phyloP scores from a whole-genome alignment of 1,140 invertebrate genomes.

The Sinella curviseta region DNA sequence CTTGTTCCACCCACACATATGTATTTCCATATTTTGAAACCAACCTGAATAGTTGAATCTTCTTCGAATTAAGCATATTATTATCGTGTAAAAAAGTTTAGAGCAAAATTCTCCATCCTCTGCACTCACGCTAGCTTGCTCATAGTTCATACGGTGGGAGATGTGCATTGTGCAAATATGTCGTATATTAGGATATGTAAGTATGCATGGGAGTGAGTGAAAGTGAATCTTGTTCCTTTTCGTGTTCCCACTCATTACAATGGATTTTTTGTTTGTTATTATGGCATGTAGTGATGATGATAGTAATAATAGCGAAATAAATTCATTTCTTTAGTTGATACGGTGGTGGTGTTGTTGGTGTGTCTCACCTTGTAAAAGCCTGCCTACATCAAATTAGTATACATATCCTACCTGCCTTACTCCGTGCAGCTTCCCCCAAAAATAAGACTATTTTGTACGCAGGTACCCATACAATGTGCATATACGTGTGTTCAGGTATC shows the following conservation, averaged over 20 bases:
- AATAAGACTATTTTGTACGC: not conserved
- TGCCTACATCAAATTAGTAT: not conserved
- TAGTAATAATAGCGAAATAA: not conserved
- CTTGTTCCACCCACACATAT: not conserved
- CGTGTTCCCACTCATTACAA: not conserved
- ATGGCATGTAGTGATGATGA: not conserved
- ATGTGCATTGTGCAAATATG: not conserved
- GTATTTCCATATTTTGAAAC: not conserved
- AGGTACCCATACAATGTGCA: not conserved
- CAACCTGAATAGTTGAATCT: not conserved
- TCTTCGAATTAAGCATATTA: not conserved
- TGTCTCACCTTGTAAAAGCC: conserved; percentile 20
- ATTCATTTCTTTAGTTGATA: no score
- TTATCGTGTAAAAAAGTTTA: no score
- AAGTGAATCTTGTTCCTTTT: not conserved
- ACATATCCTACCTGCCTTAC: not conserved
- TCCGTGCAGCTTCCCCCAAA: conserved; percentile 8
- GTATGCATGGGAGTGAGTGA: not conserved
- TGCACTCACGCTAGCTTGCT: no score
- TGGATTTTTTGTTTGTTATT: not conserved
- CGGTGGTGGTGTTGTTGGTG: not conserved
- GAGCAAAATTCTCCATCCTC: no score
- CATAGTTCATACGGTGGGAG: no score
- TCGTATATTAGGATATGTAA: not conserved
- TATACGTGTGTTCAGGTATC: no score